Base-by-base conservation (phyloP, 2,797 vertebrate species). In the Emys orbicularis region DNA sequence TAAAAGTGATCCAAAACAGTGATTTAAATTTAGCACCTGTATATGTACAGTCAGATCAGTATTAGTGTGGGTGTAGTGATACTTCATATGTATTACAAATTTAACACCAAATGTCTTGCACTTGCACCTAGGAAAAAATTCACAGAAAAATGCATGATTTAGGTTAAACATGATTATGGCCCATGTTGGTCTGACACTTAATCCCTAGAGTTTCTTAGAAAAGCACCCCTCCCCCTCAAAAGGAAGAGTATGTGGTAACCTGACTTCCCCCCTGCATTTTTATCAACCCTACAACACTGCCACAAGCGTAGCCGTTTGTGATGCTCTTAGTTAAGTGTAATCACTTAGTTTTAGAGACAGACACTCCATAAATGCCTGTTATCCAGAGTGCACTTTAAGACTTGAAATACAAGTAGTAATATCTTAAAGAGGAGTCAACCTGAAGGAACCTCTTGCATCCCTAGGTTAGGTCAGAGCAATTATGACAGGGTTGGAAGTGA, bases 11-110 rank as follows among this genome's bases (percentile, higher is more conserved):
- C 86, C 86, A 95, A 88, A 97, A 97, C 94, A 85, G 86, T 95
- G 97, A 97, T 98, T 98, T 97, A 96, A 96, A 96, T 94, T 94
- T 96, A 95, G 81, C 77, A 85, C 94, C 83, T 90, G 50, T 92
- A 41, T 54, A 79, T 82, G 18, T 83, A 79, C 96, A 2, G 34
- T 97, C 82, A 98, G 92, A 96, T 89, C 89, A 93, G 93, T 93
- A 97, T 76, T 65, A 91, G 87, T 2, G 97, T 97, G 90, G 97
- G 96, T 95, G 97, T 90, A 95, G 85, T 31, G 86, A 92, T 92
- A 96, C 83, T 89, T 91, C 72, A 50, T 65, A 56, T 18, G 61
- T 0, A 0, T 83, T 92, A 92, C 53, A 79, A 87, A 91, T 97
- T 96, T 96, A 97, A 97, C 89, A 81, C 31, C 65, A 81, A 85